Evolutionary conservation across 2,888 invertebrate genomes (phyloP), one percentile per base, ranked within the genome.

Genomic region (Pristionchus entomophagus): DNA sequence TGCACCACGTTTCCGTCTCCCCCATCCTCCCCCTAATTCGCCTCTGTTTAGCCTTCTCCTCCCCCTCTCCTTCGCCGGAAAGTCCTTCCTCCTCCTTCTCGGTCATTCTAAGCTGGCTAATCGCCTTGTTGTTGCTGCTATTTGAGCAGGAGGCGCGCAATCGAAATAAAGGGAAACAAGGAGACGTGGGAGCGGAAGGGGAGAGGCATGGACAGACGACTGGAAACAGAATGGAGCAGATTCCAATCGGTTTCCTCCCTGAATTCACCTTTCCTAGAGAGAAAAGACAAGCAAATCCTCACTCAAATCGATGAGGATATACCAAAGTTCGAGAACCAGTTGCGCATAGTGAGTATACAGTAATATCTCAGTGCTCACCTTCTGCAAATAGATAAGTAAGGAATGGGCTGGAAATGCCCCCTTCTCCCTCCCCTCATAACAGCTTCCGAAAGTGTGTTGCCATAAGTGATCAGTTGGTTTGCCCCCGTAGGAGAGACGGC

Each of bases 101-200:
- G 73, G 73, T 73, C 73, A 73, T 73, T 73, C 73, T 73, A 73
- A 73, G 73, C 73, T 73, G 41, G 19, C 73, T 73, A 73, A 73
- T 73, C 73, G 73, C 41, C 73, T 73, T 73, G 73, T 73, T 73
- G 73, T 73, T 41, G 65, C 38, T 22, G n/a, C 5, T n/a, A 14
- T 26, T 45, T 73, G 73, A 45, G 41, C 73, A 73, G 73, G 22
- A 73, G 73, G 41, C 73, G 65, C 45, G n/a, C 38, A 69, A 69
- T 69, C 12, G 65, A 69, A 38, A 69, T 22, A 69, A 45, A 73
- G 8, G 41, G 45, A 73, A 73, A 41, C 73, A 69, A 35, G 38
- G 1, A 6, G n/a, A n/a, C n/a, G n/a, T n/a, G n/a, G n/a, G n/a
- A n/a, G n/a, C n/a, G n/a, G n/a, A n/a, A n/a, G n/a, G n/a, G n/a